A percentile compares a stretch with the other conserved stretches of the same genome.
These are phyloP conservation scores for Philereme transversata DNA, from an alignment of 2,888 invertebrate species.

Conservation along the genomic window DNA sequence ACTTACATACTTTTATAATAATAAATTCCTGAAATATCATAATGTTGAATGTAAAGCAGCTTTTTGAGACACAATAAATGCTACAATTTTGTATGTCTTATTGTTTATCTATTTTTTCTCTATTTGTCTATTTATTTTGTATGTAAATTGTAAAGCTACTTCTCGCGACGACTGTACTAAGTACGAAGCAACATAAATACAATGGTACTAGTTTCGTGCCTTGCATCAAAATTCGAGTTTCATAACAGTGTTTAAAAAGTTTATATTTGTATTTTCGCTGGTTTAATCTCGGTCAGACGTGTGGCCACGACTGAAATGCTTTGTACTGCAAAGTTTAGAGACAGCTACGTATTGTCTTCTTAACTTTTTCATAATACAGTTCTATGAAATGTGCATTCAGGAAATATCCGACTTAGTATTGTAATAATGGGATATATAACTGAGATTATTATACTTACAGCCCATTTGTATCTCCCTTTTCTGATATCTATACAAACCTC, in stretches of 20 bases:
- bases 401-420: not conserved
- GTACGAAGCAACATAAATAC: slow-evolving; percentile 34
- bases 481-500: not conserved
- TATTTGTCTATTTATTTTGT: no score
- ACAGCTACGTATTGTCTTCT: slow-evolving; percentile 32
- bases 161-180: no score
- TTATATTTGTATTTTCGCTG: slow-evolving; percentile 36
- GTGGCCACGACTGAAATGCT: slow-evolving; percentile 36
- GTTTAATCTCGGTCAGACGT: slow-evolving; percentile 40
- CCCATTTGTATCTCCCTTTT: no score
- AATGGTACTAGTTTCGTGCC: slow-evolving; percentile 27
- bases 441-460: no score
- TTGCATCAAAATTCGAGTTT: slow-evolving; percentile 35
- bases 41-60: no score
- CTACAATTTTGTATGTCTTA: no score
- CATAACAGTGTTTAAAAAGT: slow-evolving; percentile 39
- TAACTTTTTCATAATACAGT: slow-evolving; percentile 21
- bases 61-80: no score
- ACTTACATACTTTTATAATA: no score
- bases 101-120: no score
- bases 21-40: no score
- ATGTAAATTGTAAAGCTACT: no score
- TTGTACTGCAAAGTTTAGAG: slow-evolving; percentile 31
- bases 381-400: slow-evolving; percentile 23
- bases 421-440: no score